Conservation (phyloP, 2,797 vertebrate species). For the Pantherophis vulpinus region DNA sequence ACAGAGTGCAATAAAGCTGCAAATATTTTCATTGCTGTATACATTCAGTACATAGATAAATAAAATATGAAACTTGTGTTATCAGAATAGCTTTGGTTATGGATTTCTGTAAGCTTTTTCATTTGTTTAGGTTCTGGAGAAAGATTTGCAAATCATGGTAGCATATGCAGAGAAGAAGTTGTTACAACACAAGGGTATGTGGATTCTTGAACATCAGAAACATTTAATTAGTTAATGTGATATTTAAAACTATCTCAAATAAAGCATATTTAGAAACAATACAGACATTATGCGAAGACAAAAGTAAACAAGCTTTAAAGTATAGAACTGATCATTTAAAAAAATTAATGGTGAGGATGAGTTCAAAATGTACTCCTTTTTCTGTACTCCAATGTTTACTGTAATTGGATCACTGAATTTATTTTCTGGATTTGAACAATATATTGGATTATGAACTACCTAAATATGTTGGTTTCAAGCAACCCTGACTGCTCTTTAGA, state of each 20-base stretch:
- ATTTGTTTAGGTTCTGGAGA: not conserved
- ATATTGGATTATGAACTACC: not conserved
- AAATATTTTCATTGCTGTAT: not conserved
- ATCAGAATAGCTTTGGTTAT: not conserved
- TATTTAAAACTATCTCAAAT: not conserved
- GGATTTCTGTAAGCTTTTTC: not conserved
- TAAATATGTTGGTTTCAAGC: not conserved
- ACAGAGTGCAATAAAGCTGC: not conserved
- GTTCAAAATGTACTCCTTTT: not conserved
- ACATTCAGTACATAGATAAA: not conserved
- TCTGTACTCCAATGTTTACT: not conserved
- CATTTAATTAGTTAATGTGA: not conserved
- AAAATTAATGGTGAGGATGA: not conserved
- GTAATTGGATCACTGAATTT: not conserved
- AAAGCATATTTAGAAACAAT: not conserved
- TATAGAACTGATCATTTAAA: not conserved
- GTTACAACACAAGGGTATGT: not conserved
- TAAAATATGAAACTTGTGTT: not conserved
- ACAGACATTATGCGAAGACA: not conserved
- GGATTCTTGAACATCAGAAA: not conserved
- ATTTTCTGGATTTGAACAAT: not conserved
- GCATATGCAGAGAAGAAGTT: not conserved
- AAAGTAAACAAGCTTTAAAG: not conserved
- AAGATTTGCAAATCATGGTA: not conserved
- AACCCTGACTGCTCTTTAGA: not conserved